Percentiles rank a stretch among this genome's conserved stretches.
These are phyloP conservation scores for Propithecus coquereli DNA, from an alignment of 2,113 vertebrate species.

Conservation along the genomic window DNA sequence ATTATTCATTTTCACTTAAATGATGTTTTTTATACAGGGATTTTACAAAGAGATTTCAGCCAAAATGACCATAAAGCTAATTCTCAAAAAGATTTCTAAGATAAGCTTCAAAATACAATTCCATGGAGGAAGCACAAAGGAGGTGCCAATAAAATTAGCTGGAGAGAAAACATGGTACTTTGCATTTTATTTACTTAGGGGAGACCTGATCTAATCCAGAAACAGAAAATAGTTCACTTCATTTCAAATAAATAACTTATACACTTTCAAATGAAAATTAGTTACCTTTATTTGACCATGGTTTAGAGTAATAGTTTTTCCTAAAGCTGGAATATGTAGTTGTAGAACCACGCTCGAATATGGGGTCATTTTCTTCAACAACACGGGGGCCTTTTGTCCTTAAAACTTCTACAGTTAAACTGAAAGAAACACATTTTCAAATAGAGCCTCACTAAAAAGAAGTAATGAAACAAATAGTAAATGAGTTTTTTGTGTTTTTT, in stretches of 20 bases:
- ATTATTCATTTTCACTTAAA: background rate
- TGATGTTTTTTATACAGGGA: background rate
- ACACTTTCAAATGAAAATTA: slow-evolving; percentile 39
- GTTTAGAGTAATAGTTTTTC: slow-evolving; percentile 91
- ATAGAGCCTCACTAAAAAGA: slow-evolving; percentile 22
- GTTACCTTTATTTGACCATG: slow-evolving; percentile 95
- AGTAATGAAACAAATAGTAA: background rate
- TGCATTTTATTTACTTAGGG: slow-evolving; percentile 6
- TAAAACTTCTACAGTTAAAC: slow-evolving; percentile 95
- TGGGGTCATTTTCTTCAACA: slow-evolving; percentile 93
- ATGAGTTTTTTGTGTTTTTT: background rate
- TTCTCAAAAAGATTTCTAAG: background rate
- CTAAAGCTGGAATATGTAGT: slow-evolving; percentile 98
- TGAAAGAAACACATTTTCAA: slow-evolving; percentile 78
- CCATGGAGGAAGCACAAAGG: rapidly evolving
- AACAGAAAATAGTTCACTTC: slow-evolving; percentile 12
- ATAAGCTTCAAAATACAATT: background rate
- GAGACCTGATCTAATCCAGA: background rate
- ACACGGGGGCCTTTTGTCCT: slow-evolving; percentile 92
- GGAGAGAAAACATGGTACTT: background rate
- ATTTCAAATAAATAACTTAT: slow-evolving; percentile 23
- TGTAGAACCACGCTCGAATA: slow-evolving; percentile 97
- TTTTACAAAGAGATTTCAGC: background rate
- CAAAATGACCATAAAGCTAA: slow-evolving; percentile 18
- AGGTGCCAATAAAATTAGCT: background rate